phyloP scores from a whole-genome alignment of 2,113 vertebrate species.

The Paralichthys olivaceus region DNA sequence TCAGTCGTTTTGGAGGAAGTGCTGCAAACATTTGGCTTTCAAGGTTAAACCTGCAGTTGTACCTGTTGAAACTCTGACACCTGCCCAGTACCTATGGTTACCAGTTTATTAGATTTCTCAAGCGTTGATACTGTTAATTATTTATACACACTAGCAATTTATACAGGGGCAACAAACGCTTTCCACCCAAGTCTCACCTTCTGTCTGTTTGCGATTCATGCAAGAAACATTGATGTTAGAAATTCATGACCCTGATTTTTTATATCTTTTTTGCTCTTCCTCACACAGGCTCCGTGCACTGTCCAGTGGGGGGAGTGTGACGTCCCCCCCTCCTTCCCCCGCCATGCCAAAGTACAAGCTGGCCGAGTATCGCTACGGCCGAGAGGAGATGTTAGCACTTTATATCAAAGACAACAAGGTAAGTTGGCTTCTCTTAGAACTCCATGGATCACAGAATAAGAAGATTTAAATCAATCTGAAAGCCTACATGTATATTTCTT shows the following conservation, averaged over 20 bases:
- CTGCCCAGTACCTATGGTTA: too few species aligned
- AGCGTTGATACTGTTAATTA: too few species aligned
- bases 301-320: slow-evolving; percentile 91
- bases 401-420: slow-evolving; percentile 95
- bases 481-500: too few species aligned
- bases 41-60: background rate
- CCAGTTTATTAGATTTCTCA: too few species aligned
- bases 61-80: too few species aligned
- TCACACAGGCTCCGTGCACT: slow-evolving; percentile 89
- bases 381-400: slow-evolving; percentile 97
- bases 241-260: background rate
- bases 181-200: background rate
- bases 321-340: slow-evolving; percentile 92
- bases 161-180: background rate
- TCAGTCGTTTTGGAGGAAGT: background rate
- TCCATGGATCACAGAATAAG: background rate
- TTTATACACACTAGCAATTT: background rate
- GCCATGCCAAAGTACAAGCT: slow-evolving; percentile 97
- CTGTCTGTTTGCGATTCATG: background rate
- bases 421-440: background rate
- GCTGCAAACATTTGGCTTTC: background rate
- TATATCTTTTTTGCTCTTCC: background rate
- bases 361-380: slow-evolving; percentile 93
- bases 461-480: too few species aligned
- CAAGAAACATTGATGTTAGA: background rate